Base-by-base conservation (phyloP, 2,113 vertebrate genomes). In the Egretta garzetta region DNA sequence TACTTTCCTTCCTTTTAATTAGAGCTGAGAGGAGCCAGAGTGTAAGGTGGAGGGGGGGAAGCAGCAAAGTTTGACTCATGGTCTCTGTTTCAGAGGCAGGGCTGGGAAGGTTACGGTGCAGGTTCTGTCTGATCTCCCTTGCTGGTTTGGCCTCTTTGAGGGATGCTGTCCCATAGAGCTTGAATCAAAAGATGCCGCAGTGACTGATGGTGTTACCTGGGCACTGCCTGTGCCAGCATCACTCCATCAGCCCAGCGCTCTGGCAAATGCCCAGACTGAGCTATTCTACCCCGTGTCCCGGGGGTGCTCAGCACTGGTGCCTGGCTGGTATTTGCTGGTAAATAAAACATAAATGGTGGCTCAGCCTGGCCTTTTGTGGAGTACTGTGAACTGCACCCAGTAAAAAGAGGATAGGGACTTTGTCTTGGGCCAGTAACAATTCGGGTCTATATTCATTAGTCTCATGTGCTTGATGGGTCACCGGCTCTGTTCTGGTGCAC, bases 161-260 rank as follows among this genome's bases (percentile, higher is more conserved):
- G 32, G 35, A 19, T 13, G 10, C 20, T 13, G 20, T 27, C 37
- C n/a, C 39, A 12, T 3, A 24, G 58, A 86, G 43, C 55, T 74
- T 52, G 19, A 35, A 7, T 45, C 63, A 19, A 22, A 58, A 45
- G 53, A 6, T 22, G 49, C 21, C 49, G 39, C 1, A 3, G 10
- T 37, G 62, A 22, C 1, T 3, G 74, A 14, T 10, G 0, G 2
- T 18, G 37, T 63, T 50, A 85, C 50, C 63, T 45, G 81, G 58
- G 63, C 50, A 10, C 77, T 26, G 55, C 11, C 47, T 45, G 73
- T 62, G n/a, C 89, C 79, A 77, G 45, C 26, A 8, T 6, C 5
- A 5, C 79, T 26, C 2, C 14, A 6, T n/a, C 49, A 75, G 80
- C 27, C 17, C 55, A n/a, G 0, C 32, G 33, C 24, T 41, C 0